phyloP scores from a whole-genome alignment of 2,797 vertebrate genomes.

The Monodelphis domestica region DNA sequence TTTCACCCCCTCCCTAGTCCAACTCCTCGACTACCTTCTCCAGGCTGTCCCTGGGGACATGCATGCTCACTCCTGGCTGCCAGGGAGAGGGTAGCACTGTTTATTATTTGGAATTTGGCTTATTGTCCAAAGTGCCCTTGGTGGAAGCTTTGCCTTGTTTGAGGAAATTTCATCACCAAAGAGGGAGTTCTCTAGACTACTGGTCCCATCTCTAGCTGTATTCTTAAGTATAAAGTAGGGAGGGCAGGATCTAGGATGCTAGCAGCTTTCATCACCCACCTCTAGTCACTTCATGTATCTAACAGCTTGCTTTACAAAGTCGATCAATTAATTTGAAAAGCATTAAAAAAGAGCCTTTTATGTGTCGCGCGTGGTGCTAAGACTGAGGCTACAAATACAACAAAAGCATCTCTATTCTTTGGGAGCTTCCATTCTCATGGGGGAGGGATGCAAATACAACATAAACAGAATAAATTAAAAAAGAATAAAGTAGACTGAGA shows the following conservation, averaged over 20 bases:
- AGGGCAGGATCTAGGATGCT: background rate
- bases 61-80: constrained; percentile 6
- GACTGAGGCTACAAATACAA: background rate
- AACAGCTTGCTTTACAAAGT: background rate
- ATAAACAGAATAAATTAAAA: background rate
- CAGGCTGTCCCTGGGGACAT: constrained; percentile 2
- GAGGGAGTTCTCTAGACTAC: no score
- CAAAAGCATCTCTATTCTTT: background rate
- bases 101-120: constrained; percentile 38
- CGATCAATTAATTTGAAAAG: background rate
- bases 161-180: no score
- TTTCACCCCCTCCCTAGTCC: background rate
- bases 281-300: background rate
- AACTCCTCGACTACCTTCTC: constrained; percentile 41
- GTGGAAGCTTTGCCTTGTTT: background rate
- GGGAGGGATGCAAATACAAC: background rate
- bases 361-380: background rate
- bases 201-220: no score
- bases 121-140: constrained; percentile 4
- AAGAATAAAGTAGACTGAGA: no score
- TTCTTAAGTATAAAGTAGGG: no score
- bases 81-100: background rate
- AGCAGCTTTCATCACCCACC: background rate
- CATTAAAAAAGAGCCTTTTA: background rate
- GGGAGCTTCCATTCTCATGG: background rate